phyloP scores from a whole-genome alignment of 2,888 invertebrate species.

The Melanostoma mellinum region DNA sequence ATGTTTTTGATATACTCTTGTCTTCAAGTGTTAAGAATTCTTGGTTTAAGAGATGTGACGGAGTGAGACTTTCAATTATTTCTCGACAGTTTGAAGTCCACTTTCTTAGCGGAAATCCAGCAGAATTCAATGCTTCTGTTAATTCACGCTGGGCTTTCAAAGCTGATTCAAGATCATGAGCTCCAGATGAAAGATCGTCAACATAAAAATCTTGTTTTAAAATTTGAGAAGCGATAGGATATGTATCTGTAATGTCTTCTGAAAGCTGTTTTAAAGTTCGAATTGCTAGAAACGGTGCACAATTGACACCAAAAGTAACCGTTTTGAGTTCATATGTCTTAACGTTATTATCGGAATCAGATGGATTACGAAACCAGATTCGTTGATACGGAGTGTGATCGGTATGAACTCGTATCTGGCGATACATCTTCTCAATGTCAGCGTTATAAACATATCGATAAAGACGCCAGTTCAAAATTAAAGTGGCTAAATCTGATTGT shows the following conservation, averaged over 20 bases:
- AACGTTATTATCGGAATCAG: too few relatives aligned
- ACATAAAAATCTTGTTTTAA: constrained; percentile 44
- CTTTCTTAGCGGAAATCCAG: constrained; percentile 30
- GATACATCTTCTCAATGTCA: too few relatives aligned
- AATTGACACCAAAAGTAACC: not conserved
- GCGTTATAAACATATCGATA: too few relatives aligned
- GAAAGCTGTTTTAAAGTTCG: not conserved
- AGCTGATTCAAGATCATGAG: constrained; percentile 26
- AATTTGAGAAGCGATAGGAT: constrained; percentile 37
- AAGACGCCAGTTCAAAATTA: too few relatives aligned
- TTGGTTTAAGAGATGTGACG: not conserved
- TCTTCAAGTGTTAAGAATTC: not conserved
- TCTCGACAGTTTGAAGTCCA: constrained; percentile 32
- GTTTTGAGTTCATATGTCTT: too few relatives aligned
- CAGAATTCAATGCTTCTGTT: constrained; percentile 13
- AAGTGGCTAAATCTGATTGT: too few relatives aligned
- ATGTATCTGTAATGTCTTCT: not conserved
- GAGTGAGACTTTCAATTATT: not conserved
- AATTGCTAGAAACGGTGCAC: constrained; percentile 13
- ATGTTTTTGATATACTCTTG: constrained; percentile 2
- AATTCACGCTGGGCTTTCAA: constrained; percentile 38
- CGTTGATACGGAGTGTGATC: too few relatives aligned
- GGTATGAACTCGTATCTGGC: too few relatives aligned
- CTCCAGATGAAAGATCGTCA: constrained; percentile 50
- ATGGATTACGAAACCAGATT: too few relatives aligned